phyloP scores from a whole-genome alignment of 2,888 invertebrate genomes.

The Drosophila kuntzei region DNA sequence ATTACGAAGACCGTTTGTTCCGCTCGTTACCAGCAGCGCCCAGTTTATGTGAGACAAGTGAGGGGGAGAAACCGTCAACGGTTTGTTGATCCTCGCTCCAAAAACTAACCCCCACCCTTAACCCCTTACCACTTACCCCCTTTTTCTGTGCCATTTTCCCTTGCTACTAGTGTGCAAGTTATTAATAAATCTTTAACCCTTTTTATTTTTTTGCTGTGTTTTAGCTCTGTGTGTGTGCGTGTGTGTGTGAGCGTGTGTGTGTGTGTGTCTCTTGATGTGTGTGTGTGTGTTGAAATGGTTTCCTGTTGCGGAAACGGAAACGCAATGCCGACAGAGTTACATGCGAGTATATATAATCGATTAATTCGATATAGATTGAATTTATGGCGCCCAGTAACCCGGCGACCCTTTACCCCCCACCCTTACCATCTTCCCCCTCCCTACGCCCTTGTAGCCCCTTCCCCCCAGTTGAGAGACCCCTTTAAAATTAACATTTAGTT shows the following conservation, averaged over 20 bases:
- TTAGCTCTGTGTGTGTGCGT: background rate
- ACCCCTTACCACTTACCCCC: background rate
- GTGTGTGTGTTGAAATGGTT: constrained; percentile 59
- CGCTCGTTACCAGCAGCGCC: constrained; percentile 79
- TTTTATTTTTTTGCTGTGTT: constrained; percentile 32
- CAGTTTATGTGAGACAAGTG: constrained; percentile 27
- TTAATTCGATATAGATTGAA: constrained; percentile 86
- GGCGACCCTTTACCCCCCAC: background rate
- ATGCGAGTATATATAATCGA: constrained; percentile 82
- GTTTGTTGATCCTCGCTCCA: constrained; percentile 52
- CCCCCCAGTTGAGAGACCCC: constrained; percentile 14
- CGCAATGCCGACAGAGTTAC: constrained; percentile 83
- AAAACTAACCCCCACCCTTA: constrained; percentile 1
- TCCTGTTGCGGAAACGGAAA: constrained; percentile 84
- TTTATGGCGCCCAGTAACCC: constrained; percentile 72
- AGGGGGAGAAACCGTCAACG: constrained; percentile 31
- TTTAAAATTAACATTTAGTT: constrained; percentile 49
- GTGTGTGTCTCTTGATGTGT: constrained; percentile 29
- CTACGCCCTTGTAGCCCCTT: background rate
- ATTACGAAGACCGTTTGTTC: constrained; percentile 66
- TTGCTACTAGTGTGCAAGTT: constrained; percentile 48
- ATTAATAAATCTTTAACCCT: constrained; percentile 85
- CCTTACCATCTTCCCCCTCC: background rate
- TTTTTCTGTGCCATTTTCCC: background rate
- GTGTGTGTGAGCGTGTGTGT: constrained; percentile 40